Evolutionary conservation across 2,113 vertebrate species (phyloP).

Genomic region (Coptodon rendalli): DNA sequence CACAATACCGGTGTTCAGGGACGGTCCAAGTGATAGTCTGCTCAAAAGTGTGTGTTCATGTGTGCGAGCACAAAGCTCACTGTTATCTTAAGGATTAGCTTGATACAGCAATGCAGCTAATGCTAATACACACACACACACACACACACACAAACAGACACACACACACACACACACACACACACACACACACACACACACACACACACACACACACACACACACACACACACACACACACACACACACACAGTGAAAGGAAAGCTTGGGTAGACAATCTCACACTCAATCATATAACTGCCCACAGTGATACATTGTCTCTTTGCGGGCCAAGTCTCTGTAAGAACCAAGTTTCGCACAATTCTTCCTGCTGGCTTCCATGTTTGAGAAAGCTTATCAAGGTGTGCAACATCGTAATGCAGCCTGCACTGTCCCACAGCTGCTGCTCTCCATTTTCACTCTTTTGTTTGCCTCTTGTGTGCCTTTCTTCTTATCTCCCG

Average conservation of each 20-base stretch:
- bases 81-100: constrained; percentile 44
- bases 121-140: background rate
- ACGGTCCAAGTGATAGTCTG: background rate
- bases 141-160: background rate
- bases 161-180: too few relatives aligned
- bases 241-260: background rate
- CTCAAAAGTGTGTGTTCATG: background rate
- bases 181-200: background rate
- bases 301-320: background rate
- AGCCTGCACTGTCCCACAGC: background rate
- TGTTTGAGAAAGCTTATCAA: constrained; percentile 26
- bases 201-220: background rate
- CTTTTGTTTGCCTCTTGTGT: background rate
- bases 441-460: background rate
- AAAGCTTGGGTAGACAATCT: background rate
- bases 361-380: background rate
- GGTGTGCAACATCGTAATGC: constrained; percentile 8
- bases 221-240: too few relatives aligned
- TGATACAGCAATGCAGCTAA: constrained; percentile 28
- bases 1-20: background rate
- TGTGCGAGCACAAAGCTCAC: background rate
- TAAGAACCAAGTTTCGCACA: background rate
- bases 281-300: background rate
- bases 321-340: background rate
- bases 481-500: background rate